Conservation (phyloP, 2,113 vertebrate genomes). For the Syngnathus floridae region DNA sequence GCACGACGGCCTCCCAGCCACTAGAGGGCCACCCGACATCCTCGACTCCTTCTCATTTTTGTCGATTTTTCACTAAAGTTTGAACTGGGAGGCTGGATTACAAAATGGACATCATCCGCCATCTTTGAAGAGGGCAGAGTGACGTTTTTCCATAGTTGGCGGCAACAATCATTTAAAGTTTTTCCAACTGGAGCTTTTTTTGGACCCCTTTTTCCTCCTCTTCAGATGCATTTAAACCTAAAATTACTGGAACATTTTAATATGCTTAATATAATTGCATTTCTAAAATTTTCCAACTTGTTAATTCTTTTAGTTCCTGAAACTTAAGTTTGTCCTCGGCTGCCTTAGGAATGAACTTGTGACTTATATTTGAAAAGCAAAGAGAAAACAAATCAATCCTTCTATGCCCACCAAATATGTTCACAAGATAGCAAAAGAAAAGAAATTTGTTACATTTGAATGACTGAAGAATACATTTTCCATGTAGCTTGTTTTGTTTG, state of each 20-base stretch:
- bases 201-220: no score
- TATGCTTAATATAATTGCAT: no score
- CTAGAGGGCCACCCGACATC: conserved; percentile 16
- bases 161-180: not conserved
- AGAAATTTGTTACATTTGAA: not conserved
- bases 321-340: conserved; percentile 1
- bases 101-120: not conserved
- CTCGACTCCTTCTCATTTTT: not conserved
- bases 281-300: no score
- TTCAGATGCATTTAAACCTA: not conserved
- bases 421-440: not conserved
- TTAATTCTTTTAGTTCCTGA: no score
- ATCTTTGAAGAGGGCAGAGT: not conserved
- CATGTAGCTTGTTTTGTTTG: not conserved
- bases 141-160: not conserved
- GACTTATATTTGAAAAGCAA: not conserved
- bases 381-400: not conserved
- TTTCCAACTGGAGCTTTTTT: not conserved
- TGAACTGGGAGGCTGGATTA: not conserved
- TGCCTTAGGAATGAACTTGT: conserved; percentile 56
- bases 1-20: conserved; percentile 35
- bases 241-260: not conserved
- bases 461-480: not conserved
- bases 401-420: no score
- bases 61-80: not conserved